Conservation (phyloP, 2,797 vertebrate genomes). For the Darevskia nairensis region DNA sequence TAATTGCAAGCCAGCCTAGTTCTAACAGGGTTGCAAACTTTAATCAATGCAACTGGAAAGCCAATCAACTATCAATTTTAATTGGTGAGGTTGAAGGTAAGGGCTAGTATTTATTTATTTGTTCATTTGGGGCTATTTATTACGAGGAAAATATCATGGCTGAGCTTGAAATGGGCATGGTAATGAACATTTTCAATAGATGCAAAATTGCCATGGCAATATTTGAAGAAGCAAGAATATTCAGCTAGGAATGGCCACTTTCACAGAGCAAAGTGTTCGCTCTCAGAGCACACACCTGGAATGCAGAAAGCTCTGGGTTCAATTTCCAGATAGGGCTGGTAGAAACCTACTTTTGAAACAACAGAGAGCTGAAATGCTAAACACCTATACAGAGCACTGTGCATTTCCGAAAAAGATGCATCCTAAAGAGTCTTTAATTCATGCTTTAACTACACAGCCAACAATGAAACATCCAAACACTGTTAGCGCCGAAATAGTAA, state of each 20-base stretch:
- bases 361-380: background rate
- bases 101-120: background rate
- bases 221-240: background rate
- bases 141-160: background rate
- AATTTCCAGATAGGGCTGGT: too few species aligned
- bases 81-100: background rate
- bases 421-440: slow-evolving; percentile 53
- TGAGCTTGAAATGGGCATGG: background rate
- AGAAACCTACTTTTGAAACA: background rate
- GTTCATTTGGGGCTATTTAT: background rate
- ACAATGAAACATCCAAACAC: slow-evolving; percentile 47
- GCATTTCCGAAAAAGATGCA: slow-evolving; percentile 41
- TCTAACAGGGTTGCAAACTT: background rate
- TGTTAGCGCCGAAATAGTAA: slow-evolving; percentile 62
- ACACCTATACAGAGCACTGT: slow-evolving; percentile 7
- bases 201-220: too few species aligned
- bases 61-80: background rate
- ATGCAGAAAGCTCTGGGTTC: too few species aligned
- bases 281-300: too few species aligned
- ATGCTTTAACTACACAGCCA: slow-evolving; percentile 52
- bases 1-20: background rate
- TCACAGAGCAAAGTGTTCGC: too few species aligned
- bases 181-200: background rate
- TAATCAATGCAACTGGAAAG: background rate
- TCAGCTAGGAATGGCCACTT: background rate